Percentiles rank a stretch among this genome's conserved stretches.
Evolutionary conservation across 2,797 vertebrate genomes (phyloP).

Genomic region (Crenichthys baileyi): DNA sequence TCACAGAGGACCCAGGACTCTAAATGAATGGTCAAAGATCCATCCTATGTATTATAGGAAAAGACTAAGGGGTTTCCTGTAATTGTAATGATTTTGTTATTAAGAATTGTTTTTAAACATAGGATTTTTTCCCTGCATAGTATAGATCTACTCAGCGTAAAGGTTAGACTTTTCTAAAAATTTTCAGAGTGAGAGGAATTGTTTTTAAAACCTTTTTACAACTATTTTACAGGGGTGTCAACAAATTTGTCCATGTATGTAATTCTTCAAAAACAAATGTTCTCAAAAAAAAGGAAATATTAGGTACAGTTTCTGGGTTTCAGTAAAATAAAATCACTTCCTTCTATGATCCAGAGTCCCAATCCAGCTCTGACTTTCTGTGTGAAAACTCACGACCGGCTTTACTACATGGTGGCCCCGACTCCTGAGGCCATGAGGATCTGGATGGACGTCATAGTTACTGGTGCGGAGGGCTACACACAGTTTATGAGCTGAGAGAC

Average conservation of each 20-base stretch:
- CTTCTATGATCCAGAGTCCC: slow-evolving; percentile 85
- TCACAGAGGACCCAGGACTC: background rate
- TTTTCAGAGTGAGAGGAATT: background rate
- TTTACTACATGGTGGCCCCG: slow-evolving; percentile 97
- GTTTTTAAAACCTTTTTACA: background rate
- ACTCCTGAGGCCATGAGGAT: slow-evolving; percentile 97
- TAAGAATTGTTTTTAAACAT: background rate
- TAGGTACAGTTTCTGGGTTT: slow-evolving; percentile 52
- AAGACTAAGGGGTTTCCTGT: background rate
- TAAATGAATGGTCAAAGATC: background rate
- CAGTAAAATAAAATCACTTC: slow-evolving; percentile 17
- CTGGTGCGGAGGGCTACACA: slow-evolving; percentile 95
- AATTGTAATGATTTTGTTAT: background rate
- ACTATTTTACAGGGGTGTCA: background rate
- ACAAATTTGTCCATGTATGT: background rate
- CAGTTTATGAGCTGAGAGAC: slow-evolving; percentile 93
- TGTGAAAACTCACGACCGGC: slow-evolving; percentile 96
- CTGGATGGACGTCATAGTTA: slow-evolving; percentile 99
- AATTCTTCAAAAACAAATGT: slow-evolving; percentile 26
- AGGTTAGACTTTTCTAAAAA: background rate
- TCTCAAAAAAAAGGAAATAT: slow-evolving; percentile 26
- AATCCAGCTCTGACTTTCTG: slow-evolving; percentile 96
- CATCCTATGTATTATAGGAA: background rate
- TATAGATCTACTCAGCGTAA: background rate
- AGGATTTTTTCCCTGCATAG: background rate